phyloP scores from a whole-genome alignment of 2,888 invertebrate genomes.

The Pandemis cinnamomeana region DNA sequence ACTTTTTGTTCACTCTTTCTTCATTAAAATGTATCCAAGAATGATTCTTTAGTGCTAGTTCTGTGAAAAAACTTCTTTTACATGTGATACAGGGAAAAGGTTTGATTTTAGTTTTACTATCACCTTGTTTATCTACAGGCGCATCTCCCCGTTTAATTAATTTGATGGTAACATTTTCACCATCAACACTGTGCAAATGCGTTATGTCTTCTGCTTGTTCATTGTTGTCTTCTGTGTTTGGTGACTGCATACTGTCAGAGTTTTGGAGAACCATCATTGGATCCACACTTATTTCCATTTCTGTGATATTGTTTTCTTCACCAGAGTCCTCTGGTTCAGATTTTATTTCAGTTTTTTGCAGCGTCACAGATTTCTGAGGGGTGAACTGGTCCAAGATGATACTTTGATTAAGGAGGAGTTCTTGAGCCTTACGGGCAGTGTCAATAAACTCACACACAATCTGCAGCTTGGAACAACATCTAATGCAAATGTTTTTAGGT shows the following conservation, averaged over 20 bases:
- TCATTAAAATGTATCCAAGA: conserved; percentile 82
- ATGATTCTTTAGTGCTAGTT: conserved; percentile 86
- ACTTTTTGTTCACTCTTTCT: conserved; percentile 57
- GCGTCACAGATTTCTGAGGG: conserved; percentile 47
- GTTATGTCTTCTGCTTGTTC: conserved; percentile 59
- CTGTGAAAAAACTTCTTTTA: conserved; percentile 81
- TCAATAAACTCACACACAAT: conserved; percentile 88
- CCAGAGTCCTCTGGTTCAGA: conserved; percentile 48
- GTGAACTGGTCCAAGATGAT: conserved; percentile 76
- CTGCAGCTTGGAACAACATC: conserved; percentile 87
- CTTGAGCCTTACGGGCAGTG: conserved; percentile 86
- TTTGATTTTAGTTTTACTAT: conserved; percentile 60
- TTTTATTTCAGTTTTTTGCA: conserved; percentile 49
- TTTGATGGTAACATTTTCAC: conserved; percentile 64
- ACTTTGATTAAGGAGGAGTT: conserved; percentile 73
- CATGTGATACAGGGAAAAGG: conserved; percentile 84
- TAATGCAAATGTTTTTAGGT: conserved; percentile 88
- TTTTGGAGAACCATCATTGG: conserved; percentile 88
- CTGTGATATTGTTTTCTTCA: conserved; percentile 67
- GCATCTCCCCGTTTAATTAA: conserved; percentile 61
- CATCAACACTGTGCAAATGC: conserved; percentile 58
- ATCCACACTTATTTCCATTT: conserved; percentile 88
- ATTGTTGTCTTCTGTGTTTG: conserved; percentile 46
- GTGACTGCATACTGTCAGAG: conserved; percentile 68
- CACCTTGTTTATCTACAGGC: conserved; percentile 40